Evolutionary conservation across 2,797 vertebrate species (phyloP).

Genomic region (Acanthopagrus latus): DNA sequence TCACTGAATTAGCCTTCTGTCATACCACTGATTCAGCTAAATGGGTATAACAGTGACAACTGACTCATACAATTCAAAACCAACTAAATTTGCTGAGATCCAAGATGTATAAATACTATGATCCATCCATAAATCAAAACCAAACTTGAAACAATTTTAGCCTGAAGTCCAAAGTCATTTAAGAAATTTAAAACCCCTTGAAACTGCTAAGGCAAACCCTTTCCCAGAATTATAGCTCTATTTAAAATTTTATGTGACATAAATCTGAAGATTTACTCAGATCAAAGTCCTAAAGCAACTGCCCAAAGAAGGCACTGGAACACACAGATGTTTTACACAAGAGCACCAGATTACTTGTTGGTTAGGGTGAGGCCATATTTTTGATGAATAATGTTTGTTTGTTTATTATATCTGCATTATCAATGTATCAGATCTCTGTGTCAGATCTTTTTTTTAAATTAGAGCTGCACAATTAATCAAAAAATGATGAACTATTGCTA

Average conservation of each 20-base stretch:
- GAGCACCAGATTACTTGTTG: constrained; percentile 18
- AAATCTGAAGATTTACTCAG: constrained; percentile 43
- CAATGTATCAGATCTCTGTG: background rate
- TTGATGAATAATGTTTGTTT: background rate
- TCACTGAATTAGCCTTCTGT: background rate
- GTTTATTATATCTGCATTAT: constrained; percentile 12
- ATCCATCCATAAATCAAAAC: constrained; percentile 33
- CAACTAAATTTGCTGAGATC: constrained; percentile 18
- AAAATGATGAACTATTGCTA: no score
- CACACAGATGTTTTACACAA: constrained; percentile 13
- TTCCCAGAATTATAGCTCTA: constrained; percentile 37
- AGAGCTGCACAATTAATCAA: no score
- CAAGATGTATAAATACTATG: constrained; percentile 41
- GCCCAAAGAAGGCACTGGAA: constrained; percentile 10
- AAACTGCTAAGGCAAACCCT: constrained; percentile 49
- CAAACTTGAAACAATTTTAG: constrained; percentile 31
- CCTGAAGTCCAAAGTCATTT: constrained; percentile 11
- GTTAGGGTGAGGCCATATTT: constrained; percentile 1
- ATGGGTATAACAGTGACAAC: constrained; percentile 15
- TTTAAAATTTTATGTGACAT: constrained; percentile 47
- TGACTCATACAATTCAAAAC: background rate
- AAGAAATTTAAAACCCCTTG: constrained; percentile 43
- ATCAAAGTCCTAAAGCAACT: background rate
- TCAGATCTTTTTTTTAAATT: no score
- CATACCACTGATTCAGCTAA: constrained; percentile 6